phyloP scores from a whole-genome alignment of 1,140 invertebrate genomes.

The Hormaphis cornu region DNA sequence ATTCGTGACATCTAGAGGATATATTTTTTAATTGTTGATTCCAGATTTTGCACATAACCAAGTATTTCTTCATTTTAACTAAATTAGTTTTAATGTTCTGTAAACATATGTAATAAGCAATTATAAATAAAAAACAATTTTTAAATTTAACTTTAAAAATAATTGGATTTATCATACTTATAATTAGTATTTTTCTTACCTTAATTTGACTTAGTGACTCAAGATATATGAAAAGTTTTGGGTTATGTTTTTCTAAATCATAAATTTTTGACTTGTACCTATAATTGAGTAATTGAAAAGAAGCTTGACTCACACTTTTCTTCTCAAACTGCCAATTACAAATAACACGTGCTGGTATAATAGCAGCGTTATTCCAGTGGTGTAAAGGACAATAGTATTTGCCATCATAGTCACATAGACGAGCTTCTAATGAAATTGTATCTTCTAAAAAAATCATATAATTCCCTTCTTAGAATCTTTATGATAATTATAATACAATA shows the following conservation, averaged over 20 bases:
- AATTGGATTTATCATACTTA: too few relatives aligned
- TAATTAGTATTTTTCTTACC: conserved; percentile 43
- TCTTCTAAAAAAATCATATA: conserved; percentile 45
- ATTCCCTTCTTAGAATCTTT: too few relatives aligned
- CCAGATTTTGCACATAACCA: conserved; percentile 35
- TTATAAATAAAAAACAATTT: too few relatives aligned
- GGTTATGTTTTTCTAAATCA: conserved; percentile 68
- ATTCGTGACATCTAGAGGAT: conserved; percentile 39
- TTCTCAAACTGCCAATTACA: conserved; percentile 91
- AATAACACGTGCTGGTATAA: conserved; percentile 79
- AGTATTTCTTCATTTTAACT: conserved; percentile 23
- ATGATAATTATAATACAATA: neutral
- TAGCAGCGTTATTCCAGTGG: conserved; percentile 72
- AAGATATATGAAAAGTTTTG: conserved; percentile 73
- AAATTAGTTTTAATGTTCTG: neutral
- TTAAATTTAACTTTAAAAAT: too few relatives aligned
- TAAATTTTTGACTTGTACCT: conserved; percentile 66
- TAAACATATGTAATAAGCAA: neutral
- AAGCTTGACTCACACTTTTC: conserved; percentile 58
- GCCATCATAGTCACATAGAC: conserved; percentile 82
- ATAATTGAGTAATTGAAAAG: conserved; percentile 59
- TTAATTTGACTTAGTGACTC: conserved; percentile 70
- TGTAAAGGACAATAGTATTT: conserved; percentile 82
- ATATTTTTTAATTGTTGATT: conserved; percentile 39
- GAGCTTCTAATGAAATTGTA: conserved; percentile 54